These are phyloP conservation scores for Gymnothorax reevesii DNA, from an alignment of 2,797 vertebrate genomes.

Conservation along the genomic window DNA sequence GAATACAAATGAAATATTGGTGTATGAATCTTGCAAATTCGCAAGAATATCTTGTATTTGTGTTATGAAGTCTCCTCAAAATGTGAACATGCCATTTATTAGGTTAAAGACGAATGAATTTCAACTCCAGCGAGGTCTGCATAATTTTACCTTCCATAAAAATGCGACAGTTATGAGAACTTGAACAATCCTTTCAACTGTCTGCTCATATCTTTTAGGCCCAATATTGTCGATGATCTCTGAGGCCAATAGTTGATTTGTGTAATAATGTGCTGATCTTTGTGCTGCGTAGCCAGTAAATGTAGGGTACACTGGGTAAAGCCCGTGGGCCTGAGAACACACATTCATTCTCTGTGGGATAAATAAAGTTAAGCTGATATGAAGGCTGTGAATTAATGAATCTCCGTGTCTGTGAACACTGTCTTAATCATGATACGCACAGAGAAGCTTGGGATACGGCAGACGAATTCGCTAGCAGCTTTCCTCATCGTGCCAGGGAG, in stretches of 20 bases:
- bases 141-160: not conserved
- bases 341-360: conserved; percentile 13
- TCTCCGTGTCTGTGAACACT: conserved; percentile 26
- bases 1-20: not conserved
- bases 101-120: not conserved
- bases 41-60: not conserved
- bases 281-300: not conserved
- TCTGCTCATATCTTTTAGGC: not conserved
- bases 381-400: conserved; percentile 16
- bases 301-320: too few species aligned
- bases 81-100: not conserved
- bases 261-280: conserved; percentile 15
- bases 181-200: not conserved
- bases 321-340: not conserved
- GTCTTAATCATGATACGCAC: conserved; percentile 21
- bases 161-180: not conserved
- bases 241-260: not conserved
- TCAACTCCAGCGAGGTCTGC: not conserved
- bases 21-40: not conserved
- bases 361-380: conserved; percentile 13
- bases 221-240: not conserved
- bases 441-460: not conserved
- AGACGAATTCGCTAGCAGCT: conserved; percentile 16
- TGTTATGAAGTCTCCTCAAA: not conserved
- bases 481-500: conserved; percentile 19